A percentile compares a stretch with the other conserved stretches of the same genome.
Evolutionary conservation across 1,140 invertebrate species (phyloP).

Genomic region (Tetragonula clypearis): DNA sequence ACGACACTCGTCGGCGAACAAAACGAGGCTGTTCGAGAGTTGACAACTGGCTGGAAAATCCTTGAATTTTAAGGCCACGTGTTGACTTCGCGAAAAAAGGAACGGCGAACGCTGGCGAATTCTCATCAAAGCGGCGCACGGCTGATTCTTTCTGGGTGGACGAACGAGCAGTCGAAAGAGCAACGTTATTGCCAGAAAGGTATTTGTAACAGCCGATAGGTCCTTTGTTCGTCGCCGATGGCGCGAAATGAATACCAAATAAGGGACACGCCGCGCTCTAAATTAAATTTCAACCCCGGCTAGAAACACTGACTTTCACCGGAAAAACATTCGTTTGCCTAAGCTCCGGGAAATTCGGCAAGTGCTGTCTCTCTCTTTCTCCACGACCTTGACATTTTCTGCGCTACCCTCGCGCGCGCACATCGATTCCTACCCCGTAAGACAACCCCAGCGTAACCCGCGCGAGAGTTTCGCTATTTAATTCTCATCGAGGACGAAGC

Average conservation of each 20-base stretch:
- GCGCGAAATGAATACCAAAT: slow-evolving; percentile 21
- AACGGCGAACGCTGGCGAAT: background rate
- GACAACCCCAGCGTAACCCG: background rate
- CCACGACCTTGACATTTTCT: slow-evolving; percentile 66
- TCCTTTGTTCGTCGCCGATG: background rate
- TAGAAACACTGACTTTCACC: background rate
- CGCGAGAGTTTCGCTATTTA: background rate
- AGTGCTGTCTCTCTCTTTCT: slow-evolving; percentile 5
- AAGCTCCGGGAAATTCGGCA: slow-evolving; percentile 56
- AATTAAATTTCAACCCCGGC: slow-evolving; percentile 19
- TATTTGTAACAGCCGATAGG: background rate
- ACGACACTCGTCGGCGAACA: no score
- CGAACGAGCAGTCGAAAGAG: background rate
- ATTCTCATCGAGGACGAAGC: background rate
- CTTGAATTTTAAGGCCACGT: background rate
- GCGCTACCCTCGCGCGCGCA: background rate
- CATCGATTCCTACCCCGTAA: slow-evolving; percentile 16
- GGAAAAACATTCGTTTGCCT: slow-evolving; percentile 39
- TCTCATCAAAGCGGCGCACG: background rate
- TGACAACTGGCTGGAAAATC: background rate
- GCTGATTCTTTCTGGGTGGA: background rate
- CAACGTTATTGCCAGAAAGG: slow-evolving; percentile 13
- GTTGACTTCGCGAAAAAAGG: background rate
- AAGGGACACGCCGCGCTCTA: background rate
- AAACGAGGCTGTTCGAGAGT: no score